Base-by-base conservation (phyloP, 2,113 vertebrate genomes). In the Oriolus oriolus region DNA sequence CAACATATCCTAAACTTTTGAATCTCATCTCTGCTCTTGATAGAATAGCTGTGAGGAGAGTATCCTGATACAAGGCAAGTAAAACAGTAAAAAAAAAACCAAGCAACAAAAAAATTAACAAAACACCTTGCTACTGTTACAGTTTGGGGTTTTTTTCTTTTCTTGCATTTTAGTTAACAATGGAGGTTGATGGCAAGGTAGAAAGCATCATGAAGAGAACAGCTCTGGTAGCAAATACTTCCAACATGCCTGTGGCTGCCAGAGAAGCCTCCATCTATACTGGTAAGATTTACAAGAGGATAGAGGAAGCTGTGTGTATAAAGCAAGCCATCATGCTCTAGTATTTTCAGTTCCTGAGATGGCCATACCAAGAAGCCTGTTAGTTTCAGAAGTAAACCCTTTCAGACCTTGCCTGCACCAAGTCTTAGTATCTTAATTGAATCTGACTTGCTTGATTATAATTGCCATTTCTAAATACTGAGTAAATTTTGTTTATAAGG, bases 151-250 rank as follows among this genome's bases (percentile, higher is more conserved):
- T 35, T 39, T 76, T 39, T 37, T 37, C 52, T 92, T 97, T 85
- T 87, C 74, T 95, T 81, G 23, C 22, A 22, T 90, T 96, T 57
- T 97, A 99, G 99, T 97, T 99, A 80, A 99, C 99, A 11, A 99
- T 99, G 99, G 99, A 99, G 97, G 99, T 99, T 68, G 99, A 99
- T 69, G 99, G 99, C 44, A 99, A 99, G 91, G 97, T 98, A 7
- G 99, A 99, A 96, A 99, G 99, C 90, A 99, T 99, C 95, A 99
- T 99, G 99, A 99, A 99, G 98, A 99, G 99, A 97, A 99, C 99
- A n/a, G 98, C 99, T 3, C 98, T 99, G 76, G 99, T 99, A 41
- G 99, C 99, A 79, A 99, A 99, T 96, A 99, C 99, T 81, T 99
- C 99, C 96, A 99, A 99, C 97, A 99, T 99, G 99, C 99, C 99